These are phyloP conservation scores for Trichogramma pretiosum DNA, from an alignment of 1,140 invertebrate species.

Conservation along the genomic window DNA sequence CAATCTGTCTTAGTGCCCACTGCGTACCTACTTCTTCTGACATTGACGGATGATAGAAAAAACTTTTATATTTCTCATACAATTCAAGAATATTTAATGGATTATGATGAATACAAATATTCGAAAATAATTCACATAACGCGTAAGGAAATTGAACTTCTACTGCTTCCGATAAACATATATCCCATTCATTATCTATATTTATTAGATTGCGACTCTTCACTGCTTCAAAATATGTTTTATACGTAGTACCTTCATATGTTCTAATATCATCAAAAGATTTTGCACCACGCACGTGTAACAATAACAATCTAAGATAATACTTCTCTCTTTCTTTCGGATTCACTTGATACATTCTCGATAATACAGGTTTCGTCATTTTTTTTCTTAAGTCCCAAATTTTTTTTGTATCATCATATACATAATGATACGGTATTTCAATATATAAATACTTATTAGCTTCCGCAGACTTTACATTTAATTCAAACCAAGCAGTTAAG, in stretches of 20 bases:
- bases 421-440: slow-evolving; percentile 21
- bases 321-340: not conserved
- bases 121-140: not conserved
- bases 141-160: not conserved
- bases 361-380: not conserved
- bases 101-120: not conserved
- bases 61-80: not conserved
- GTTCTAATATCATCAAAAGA: not conserved
- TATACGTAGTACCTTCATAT: not conserved
- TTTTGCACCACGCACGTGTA: not conserved
- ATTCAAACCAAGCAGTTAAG: slow-evolving; percentile 17
- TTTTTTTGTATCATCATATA: not conserved
- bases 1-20: not conserved
- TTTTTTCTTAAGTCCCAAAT: not conserved
- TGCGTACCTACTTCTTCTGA: not conserved
- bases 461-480: slow-evolving; percentile 13
- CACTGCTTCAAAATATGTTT: not conserved
- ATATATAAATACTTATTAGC: slow-evolving; percentile 22
- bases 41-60: too few species aligned
- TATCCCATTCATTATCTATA: not conserved
- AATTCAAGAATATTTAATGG: not conserved
- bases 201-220: not conserved
- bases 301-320: not conserved
- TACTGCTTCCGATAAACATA: not conserved
- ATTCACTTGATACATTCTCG: not conserved